phyloP scores from a whole-genome alignment of 37 sponge, comb jelly and placozoan species.

The Theonella swinhoei region DNA sequence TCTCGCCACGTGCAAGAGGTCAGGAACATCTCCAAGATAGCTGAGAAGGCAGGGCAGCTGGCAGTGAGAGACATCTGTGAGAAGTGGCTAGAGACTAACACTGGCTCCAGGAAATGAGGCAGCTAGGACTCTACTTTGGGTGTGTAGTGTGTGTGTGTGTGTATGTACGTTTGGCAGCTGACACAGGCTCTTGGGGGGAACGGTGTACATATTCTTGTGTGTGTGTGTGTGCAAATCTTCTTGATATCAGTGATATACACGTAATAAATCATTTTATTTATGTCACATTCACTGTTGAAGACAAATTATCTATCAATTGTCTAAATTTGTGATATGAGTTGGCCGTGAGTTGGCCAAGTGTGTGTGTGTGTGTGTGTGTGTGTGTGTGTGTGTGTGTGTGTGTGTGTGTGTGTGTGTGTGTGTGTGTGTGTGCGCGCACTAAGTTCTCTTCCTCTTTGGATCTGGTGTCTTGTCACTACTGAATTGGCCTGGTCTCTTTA shows the following conservation, averaged over 20 bases:
- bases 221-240: neutral
- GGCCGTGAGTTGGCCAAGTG: too few species aligned
- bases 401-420: neutral
- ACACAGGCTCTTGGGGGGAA: neutral
- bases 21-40: conserved; percentile 63
- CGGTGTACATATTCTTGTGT: neutral
- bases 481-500: conserved; percentile 27
- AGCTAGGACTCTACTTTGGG: neutral
- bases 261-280: neutral
- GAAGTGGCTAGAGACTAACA: conserved; percentile 64
- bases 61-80: conserved; percentile 83
- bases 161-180: neutral
- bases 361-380: conserved; percentile 2
- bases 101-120: neutral
- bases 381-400: neutral
- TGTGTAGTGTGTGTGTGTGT: neutral
- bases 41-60: conserved; percentile 64
- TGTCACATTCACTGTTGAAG: too few species aligned
- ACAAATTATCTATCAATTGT: too few species aligned
- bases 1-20: conserved; percentile 59
- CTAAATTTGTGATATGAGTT: too few species aligned
- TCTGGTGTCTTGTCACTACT: conserved; percentile 27
- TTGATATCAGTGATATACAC: neutral
- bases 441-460: conserved; percentile 53
- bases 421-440: neutral